Base-by-base conservation (phyloP, 2,888 invertebrate species). In the Iphiclides podalirius region DNA sequence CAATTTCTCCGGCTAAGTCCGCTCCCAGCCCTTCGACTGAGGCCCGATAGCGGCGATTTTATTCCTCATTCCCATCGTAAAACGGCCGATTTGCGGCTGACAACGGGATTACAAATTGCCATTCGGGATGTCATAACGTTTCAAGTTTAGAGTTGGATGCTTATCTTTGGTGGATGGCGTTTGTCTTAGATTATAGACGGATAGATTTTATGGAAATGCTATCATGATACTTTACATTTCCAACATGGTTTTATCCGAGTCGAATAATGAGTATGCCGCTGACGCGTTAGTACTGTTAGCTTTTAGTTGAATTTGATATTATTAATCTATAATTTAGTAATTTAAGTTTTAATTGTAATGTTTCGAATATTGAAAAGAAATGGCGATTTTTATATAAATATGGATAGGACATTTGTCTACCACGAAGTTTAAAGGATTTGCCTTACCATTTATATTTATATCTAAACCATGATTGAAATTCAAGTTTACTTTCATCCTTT, bases 1-100 rank as follows among this genome's bases (percentile, higher is more conserved):
- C 61, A 64, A 64, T 73, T 72, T 74, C 74, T 64, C 68, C 56
- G 36, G 56, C n/a, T n/a, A 26, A 31, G 28, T 17, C 26, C 36
- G 31, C 15, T 37, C 35, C 41, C 47, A 39, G 43, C 36, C 43
- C 51, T 48, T 45, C 38, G 33, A 31, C 34, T 52, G 52, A 12
- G 20, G 41, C 1, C 41, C 23, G 43, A 43, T 49, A 12, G 14
- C 4, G 17, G 26, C 17, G 13, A 23, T 44, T 44, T 44, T 13
- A 39, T 34, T 49, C 35, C 44, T 35, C 38, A 39, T 35, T 38
- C 35, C 26, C 28, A 13, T 39, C 33, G 31, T 44, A 39, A 49
- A 49, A 11, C 23, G 15, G 38, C 20, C 34, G 15, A 49, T 23
- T 44, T 49, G 23, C 43, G 37, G 15, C 42, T 38, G 4, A 11